A percentile compares a stretch with the other conserved stretches of the same genome.
phyloP scores from a whole-genome alignment of 2,888 invertebrate genomes.

The Drosophila ustulata region DNA sequence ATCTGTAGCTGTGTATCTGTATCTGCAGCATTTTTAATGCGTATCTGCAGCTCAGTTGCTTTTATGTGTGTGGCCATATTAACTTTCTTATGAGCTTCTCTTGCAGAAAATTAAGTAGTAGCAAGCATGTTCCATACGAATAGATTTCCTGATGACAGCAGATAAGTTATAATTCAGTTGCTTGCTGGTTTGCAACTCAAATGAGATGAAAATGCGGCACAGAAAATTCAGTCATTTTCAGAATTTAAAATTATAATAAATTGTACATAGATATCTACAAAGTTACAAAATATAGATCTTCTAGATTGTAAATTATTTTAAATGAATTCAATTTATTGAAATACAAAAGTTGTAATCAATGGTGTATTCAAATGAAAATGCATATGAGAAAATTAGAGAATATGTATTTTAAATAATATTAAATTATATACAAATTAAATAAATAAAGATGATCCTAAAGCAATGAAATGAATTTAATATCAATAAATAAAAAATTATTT shows the following conservation, averaged over 20 bases:
- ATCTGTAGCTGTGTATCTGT: conserved; percentile 20
- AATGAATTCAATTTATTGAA: no score
- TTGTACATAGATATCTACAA: no score
- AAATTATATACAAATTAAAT: no score
- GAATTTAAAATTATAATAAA: no score
- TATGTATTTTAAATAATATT: no score
- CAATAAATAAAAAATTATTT: no score
- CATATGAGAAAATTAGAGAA: neutral
- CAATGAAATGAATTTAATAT: no score
- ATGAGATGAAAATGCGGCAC: neutral
- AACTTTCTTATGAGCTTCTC: conserved; percentile 13
- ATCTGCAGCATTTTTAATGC: conserved; percentile 34
- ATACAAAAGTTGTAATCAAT: no score
- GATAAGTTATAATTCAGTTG: neutral
- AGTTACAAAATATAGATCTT: no score
- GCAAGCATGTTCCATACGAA: neutral
- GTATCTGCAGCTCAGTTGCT: conserved; percentile 32
- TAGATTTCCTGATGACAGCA: neutral
- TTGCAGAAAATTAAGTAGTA: conserved; percentile 12
- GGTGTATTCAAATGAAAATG: no score
- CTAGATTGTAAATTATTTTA: no score
- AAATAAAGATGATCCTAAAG: no score
- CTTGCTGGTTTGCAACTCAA: neutral
- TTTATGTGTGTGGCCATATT: conserved; percentile 19
- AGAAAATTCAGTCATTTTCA: neutral